These are phyloP conservation scores for Sciaenops ocellatus DNA, from an alignment of 2,797 vertebrate species.

Conservation along the genomic window DNA sequence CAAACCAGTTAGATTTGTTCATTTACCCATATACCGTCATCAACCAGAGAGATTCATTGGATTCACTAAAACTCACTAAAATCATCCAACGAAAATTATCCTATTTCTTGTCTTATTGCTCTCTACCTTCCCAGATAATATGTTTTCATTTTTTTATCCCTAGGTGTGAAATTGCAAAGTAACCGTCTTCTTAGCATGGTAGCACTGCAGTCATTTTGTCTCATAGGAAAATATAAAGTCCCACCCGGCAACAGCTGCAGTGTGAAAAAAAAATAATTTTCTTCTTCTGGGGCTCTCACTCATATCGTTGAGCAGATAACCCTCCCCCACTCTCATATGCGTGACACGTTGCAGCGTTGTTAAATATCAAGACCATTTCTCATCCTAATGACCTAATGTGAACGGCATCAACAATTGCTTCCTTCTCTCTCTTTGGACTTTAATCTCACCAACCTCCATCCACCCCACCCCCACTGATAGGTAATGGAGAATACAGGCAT, in stretches of 20 bases:
- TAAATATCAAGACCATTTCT: slow-evolving; percentile 85
- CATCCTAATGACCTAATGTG: slow-evolving; percentile 83
- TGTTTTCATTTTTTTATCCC: slow-evolving; percentile 53
- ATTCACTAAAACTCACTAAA: slow-evolving; percentile 39
- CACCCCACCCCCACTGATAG: slow-evolving; percentile 35
- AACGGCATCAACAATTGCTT: slow-evolving; percentile 77
- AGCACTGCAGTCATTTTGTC: slow-evolving; percentile 41
- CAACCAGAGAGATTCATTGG: slow-evolving; percentile 30
- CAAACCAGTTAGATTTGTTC: slow-evolving; percentile 43
- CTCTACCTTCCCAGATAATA: slow-evolving; percentile 24
- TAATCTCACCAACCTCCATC: slow-evolving; percentile 66
- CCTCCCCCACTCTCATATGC: slow-evolving; percentile 62
- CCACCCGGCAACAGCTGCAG: slow-evolving; percentile 59
- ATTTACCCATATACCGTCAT: slow-evolving; percentile 33
- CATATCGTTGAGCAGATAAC: slow-evolving; percentile 47
- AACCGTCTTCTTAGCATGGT: slow-evolving; percentile 24
- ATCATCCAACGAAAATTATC: slow-evolving; percentile 13
- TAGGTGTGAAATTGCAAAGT: slow-evolving; percentile 61
- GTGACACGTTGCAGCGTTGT: slow-evolving; percentile 74
- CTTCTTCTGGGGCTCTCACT: slow-evolving; percentile 47
- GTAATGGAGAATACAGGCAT: slow-evolving; percentile 57
- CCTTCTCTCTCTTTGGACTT: slow-evolving; percentile 68
- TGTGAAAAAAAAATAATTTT: slow-evolving; percentile 27
- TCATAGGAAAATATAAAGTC: slow-evolving; percentile 31
- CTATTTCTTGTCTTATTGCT: slow-evolving; percentile 28